Percentiles rank a stretch among this genome's conserved stretches.
Evolutionary conservation across 1,140 invertebrate species (phyloP).

Genomic region (Procambarus clarkii): DNA sequence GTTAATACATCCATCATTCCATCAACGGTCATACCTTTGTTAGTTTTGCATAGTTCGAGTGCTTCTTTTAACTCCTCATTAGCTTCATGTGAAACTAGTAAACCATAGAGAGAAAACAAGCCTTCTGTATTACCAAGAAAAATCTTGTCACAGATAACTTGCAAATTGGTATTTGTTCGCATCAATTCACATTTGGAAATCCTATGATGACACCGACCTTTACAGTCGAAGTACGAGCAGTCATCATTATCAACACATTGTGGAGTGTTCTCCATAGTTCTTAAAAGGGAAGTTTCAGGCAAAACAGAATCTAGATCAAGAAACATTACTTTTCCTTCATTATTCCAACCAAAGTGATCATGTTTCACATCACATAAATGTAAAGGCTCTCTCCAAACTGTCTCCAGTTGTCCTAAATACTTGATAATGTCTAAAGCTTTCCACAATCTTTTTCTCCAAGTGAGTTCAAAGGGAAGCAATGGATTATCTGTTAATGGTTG

Average conservation of each 20-base stretch:
- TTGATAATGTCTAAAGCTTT: conserved; percentile 64
- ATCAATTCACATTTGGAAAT: conserved; percentile 42
- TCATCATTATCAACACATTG: conserved; percentile 64
- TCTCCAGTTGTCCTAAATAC: conserved; percentile 56
- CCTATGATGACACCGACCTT: conserved; percentile 51
- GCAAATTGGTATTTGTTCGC: conserved; percentile 66
- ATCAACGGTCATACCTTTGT: conserved; percentile 66
- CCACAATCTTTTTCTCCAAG: conserved; percentile 47
- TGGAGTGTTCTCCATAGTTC: conserved; percentile 51
- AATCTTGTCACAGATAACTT: conserved; percentile 68
- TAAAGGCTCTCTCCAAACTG: conserved; percentile 51
- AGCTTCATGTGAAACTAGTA: conserved; percentile 54
- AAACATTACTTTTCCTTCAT: conserved; percentile 47
- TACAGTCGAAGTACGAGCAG: conserved; percentile 70
- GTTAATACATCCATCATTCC: conserved; percentile 53
- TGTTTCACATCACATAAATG: conserved; percentile 71
- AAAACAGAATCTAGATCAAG: conserved; percentile 66
- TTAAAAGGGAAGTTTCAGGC: conserved; percentile 45
- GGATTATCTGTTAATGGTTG: conserved; percentile 60
- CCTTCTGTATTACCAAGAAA: conserved; percentile 58
- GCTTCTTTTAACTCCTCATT: conserved; percentile 53
- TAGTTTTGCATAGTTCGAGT: conserved; percentile 59
- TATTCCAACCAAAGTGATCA: conserved; percentile 70
- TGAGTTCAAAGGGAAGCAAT: conserved; percentile 33
- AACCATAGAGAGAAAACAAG: conserved; percentile 53